Conservation (phyloP, 2,113 vertebrate species). For the Bombycilla garrulus region DNA sequence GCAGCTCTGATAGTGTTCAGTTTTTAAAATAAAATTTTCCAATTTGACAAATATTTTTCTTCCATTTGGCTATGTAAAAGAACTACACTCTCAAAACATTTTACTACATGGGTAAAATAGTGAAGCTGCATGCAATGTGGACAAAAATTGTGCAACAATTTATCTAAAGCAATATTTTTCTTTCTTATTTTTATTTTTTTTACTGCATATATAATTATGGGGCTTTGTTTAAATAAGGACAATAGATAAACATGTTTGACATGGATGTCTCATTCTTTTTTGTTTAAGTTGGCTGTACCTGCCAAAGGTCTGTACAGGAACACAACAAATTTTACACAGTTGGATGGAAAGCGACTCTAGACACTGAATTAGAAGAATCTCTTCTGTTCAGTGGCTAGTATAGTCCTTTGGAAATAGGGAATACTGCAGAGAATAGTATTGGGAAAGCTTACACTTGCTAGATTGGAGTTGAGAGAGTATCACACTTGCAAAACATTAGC, state of each 20-base stretch:
- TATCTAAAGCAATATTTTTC: not conserved
- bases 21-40: not conserved
- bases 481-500: not conserved
- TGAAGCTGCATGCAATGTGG: not conserved
- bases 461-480: not conserved
- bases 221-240: not conserved
- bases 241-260: not conserved
- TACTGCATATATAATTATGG: not conserved
- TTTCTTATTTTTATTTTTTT: not conserved
- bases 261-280: not conserved
- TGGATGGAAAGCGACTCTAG: not conserved
- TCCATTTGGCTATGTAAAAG: not conserved
- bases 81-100: not conserved
- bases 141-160: fast-evolving
- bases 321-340: not conserved
- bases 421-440: not conserved
- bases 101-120: not conserved
- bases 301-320: not conserved
- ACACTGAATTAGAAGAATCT: not conserved
- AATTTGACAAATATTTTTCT: not conserved
- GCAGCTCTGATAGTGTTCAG: not conserved
- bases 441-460: not conserved
- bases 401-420: not conserved
- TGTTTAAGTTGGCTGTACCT: not conserved
- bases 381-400: not conserved